phyloP scores from a whole-genome alignment of 2,113 vertebrate genomes.

The Corvus moneduloides region DNA sequence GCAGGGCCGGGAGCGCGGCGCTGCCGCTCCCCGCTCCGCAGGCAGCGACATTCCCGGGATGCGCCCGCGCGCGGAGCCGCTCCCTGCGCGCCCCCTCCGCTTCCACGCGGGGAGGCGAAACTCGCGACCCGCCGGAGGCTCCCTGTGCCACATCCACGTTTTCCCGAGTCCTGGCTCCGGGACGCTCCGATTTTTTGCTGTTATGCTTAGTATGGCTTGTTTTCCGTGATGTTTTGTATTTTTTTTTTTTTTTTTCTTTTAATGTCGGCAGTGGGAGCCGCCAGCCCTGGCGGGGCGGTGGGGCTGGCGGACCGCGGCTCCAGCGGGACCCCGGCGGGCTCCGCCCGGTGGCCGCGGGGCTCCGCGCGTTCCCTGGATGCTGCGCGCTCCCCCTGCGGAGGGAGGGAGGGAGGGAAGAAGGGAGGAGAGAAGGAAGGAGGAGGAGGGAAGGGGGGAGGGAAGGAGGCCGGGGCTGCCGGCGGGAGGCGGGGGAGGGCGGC shows the following conservation, averaged over 20 bases:
- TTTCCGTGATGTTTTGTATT: no score
- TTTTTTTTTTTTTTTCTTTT: no score
- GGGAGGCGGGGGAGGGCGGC: no score
- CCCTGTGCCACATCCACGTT: not conserved
- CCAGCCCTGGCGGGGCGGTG: not conserved
- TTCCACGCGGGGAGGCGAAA: not conserved
- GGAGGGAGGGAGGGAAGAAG: no score
- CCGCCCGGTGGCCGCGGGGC: not conserved
- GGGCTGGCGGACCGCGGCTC: not conserved
- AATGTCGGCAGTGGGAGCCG: not conserved
- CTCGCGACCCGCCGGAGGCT: not conserved
- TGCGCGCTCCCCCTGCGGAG: no score
- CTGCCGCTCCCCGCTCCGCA: not conserved
- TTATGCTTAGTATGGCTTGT: not conserved
- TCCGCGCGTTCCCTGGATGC: not conserved
- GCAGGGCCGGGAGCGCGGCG: not conserved
- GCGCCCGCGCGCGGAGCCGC: not conserved
- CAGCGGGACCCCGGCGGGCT: not conserved
- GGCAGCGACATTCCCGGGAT: not conserved
- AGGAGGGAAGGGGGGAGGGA: no score
- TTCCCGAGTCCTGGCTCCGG: not conserved
- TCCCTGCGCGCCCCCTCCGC: not conserved
- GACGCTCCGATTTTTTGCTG: not conserved
- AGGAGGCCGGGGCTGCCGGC: no score
- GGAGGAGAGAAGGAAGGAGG: no score